Evolutionary conservation across 2,797 vertebrate species (phyloP), one percentile per base, ranked within the genome.

Genomic region (Neomorphus geoffroyi): DNA sequence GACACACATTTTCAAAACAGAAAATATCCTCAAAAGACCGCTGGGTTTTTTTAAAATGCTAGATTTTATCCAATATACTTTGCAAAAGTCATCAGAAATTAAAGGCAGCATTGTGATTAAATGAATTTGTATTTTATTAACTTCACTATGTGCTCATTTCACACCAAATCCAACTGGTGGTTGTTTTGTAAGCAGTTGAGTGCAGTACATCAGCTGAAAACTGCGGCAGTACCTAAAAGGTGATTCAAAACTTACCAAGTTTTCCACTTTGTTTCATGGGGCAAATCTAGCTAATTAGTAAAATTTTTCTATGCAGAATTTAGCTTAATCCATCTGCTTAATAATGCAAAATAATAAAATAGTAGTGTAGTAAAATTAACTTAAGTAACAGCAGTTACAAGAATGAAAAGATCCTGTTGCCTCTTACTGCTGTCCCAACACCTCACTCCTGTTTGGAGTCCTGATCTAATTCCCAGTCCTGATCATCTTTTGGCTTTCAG

Each of bases 371-470:
- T 46, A 54, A 43, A 56, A 45, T 27, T 7, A 27, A 33, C 3
- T 0, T 3, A 13, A 32, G 26, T 7, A 65, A 24, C 23, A 43
- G 58, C 7, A 21, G 24, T 66, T 32, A n/a, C 4, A 39, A 43
- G 50, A 80, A 41, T 60, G 45, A 71, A 71, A 80, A 80, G 54
- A 17, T 69, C 46, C 57, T 37, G 16, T 67, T 66, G 27, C 58
- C 64, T 56, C 3, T 73, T 7, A 2, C 48, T 2, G 6, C n/a
- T 24, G 1, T 51, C 57, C 50, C 66, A 30, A 32, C 50, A 18
- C 66, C 11, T 48, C 18, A 0, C 57, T 67, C 53, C 35, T 0
- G 1, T 19, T 32, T 1, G 0, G n/a, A 60, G 18, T 35, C 16
- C 41, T 70, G 46, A 23, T 48, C 33, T 3, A 1, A 1, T 32